Evolutionary conservation across 2,113 vertebrate genomes (phyloP).

Genomic region (Sorex araneus): DNA sequence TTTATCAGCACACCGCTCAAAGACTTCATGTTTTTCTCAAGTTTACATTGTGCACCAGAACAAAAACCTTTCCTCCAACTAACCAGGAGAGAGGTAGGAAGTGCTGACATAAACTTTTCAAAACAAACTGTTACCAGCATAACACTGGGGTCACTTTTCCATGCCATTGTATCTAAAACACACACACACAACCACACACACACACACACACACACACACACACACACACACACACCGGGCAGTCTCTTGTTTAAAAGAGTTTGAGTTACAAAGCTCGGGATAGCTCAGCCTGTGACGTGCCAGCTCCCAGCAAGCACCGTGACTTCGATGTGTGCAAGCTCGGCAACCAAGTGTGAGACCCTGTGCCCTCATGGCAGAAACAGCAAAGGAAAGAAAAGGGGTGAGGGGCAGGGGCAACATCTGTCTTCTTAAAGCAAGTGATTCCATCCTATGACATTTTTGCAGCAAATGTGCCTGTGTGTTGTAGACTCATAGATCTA

Average conservation of each 20-base stretch:
- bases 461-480: too few relatives aligned
- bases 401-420: too few relatives aligned
- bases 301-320: too few relatives aligned
- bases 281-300: too few relatives aligned
- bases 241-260: neutral
- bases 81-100: neutral
- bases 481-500: too few relatives aligned
- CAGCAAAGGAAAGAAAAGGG: too few relatives aligned
- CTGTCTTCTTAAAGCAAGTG: slow-evolving; percentile 12
- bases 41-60: neutral
- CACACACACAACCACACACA: too few relatives aligned
- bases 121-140: neutral
- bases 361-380: too few relatives aligned
- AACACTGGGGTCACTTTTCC: neutral
- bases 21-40: neutral
- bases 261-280: too few relatives aligned
- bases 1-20: neutral
- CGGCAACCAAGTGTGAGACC: too few relatives aligned
- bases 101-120: neutral
- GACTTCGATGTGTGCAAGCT: too few relatives aligned
- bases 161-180: neutral
- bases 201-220: too few relatives aligned
- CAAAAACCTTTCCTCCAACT: neutral
- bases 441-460: neutral
- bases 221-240: neutral